phyloP scores from a whole-genome alignment of 2,113 vertebrate species.

The Cromileptes altivelis region DNA sequence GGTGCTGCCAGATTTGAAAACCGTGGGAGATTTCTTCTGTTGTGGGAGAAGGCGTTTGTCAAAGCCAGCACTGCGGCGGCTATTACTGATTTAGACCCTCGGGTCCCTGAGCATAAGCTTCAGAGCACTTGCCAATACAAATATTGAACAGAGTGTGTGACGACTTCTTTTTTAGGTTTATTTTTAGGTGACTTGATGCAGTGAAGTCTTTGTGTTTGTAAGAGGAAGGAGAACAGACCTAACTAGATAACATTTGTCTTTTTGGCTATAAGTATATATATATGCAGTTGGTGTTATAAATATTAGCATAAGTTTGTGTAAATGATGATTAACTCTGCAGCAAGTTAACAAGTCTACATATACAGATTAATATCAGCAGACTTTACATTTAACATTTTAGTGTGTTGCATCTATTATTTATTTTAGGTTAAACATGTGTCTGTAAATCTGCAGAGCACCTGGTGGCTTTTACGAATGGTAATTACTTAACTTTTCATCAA shows the following conservation, averaged over 20 bases:
- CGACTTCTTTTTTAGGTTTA: constrained; percentile 51
- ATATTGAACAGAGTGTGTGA: constrained; percentile 56
- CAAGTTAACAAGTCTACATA: too few species aligned
- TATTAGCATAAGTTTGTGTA: neutral
- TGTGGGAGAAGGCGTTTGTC: constrained; percentile 62
- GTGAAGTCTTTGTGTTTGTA: constrained; percentile 4
- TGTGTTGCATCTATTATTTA: too few species aligned
- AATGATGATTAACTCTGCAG: neutral
- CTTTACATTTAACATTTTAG: too few species aligned
- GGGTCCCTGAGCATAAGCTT: constrained; percentile 67
- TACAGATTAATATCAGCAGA: too few species aligned
- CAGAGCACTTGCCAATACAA: constrained; percentile 65
- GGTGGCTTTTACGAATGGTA: too few species aligned
- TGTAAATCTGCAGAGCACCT: too few species aligned
- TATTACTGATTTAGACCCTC: constrained; percentile 68
- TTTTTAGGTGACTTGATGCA: constrained; percentile 47
- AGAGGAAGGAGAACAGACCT: constrained; percentile 21
- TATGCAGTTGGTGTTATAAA: neutral
- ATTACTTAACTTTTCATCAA: too few species aligned
- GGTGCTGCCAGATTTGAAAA: constrained; percentile 66
- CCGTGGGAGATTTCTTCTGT: constrained; percentile 67
- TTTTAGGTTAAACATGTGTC: too few species aligned
- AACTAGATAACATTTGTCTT: neutral
- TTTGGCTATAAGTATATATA: neutral
- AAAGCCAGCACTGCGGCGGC: constrained; percentile 66